Base-by-base conservation (phyloP, 2,797 vertebrate genomes). In the Semaprochilodus insignis region DNA sequence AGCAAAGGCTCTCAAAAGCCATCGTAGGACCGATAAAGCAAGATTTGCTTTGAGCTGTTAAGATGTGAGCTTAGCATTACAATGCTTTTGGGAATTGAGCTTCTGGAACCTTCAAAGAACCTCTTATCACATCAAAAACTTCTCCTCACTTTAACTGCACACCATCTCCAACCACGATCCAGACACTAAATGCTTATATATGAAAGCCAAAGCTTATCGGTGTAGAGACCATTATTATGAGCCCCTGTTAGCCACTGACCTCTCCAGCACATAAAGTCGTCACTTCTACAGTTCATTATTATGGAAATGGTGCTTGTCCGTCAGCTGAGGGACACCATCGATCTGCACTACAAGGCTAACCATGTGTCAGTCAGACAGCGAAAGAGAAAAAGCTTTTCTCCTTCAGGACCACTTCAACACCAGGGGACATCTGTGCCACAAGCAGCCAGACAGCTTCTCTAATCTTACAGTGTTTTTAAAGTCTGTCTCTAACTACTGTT, bases 1-100 rank as follows among this genome's bases (percentile, higher is more conserved):
- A 36, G 19, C 27, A 72, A 52, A n/a, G 40, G 16, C n/a, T 65
- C 59, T n/a, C 70, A 73, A 63, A 80, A 25, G 14, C 27, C 57
- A 52, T 25, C 78, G 73, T 52, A 73, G 74, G 21, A 73, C 51
- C 15, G 6, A 80, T 54, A 73, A 63, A 54, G 57, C 55, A 23
- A 72, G 34, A 54, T 36, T 44, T 34, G 17, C 44, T 60, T 71
- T 34, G 3, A 31, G 62, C 23, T 62, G 59, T 48, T 51, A 48
- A 31, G 25, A 80, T 52, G 48, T 19, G 21, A 74, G 62, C 25
- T 73, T 52, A 52, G 44, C 19, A 48, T 72, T 63, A 31, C 44
- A 62, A 16, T 60, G 21, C 15, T n/a, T 62, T 34, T 25, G 2
- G 11, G 36, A 23, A 19, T 19, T 60, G 14, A 67, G 4, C 25